Percentiles rank a stretch among this genome's conserved stretches.
Conservation (phyloP, 2,888 invertebrate genomes). For the Callyntrura guangdongensis region DNA sequence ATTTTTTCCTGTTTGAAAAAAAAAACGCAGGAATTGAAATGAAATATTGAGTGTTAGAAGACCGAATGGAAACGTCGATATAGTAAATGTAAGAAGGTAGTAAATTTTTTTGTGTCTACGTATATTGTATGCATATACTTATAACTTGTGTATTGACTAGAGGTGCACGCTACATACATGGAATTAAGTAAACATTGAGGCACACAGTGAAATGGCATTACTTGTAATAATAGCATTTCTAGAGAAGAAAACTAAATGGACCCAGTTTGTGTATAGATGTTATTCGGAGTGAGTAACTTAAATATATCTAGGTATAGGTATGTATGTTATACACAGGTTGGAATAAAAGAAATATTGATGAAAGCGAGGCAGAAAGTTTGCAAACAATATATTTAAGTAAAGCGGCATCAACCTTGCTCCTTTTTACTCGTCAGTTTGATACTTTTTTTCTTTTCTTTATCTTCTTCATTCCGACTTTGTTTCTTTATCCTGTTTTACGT, state of each 20-base stretch:
- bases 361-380: conserved; percentile 3
- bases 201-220: conserved; percentile 39
- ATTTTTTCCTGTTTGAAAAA: conserved; percentile 21
- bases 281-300: too few relatives aligned
- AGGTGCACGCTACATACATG: too few relatives aligned
- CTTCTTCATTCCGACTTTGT: not conserved
- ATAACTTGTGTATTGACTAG: too few relatives aligned
- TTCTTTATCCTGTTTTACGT: conserved; percentile 24
- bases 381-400: conserved; percentile 35
- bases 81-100: conserved; percentile 7
- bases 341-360: conserved; percentile 40
- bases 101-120: not conserved
- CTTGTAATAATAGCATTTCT: conserved; percentile 17
- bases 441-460: not conserved
- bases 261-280: conserved; percentile 1
- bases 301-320: too few relatives aligned
- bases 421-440: too few relatives aligned
- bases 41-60: not conserved
- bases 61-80: not conserved
- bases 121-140: conserved; percentile 14
- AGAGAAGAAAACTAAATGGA: not conserved
- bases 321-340: conserved; percentile 14
- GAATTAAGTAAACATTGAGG: conserved; percentile 41
- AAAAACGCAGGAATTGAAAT: conserved; percentile 22
- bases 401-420: conserved; percentile 26